Percentiles rank a stretch among this genome's conserved stretches.
phyloP scores from a whole-genome alignment of 2,888 invertebrate species.

The Rhopalosiphum nymphaeae region DNA sequence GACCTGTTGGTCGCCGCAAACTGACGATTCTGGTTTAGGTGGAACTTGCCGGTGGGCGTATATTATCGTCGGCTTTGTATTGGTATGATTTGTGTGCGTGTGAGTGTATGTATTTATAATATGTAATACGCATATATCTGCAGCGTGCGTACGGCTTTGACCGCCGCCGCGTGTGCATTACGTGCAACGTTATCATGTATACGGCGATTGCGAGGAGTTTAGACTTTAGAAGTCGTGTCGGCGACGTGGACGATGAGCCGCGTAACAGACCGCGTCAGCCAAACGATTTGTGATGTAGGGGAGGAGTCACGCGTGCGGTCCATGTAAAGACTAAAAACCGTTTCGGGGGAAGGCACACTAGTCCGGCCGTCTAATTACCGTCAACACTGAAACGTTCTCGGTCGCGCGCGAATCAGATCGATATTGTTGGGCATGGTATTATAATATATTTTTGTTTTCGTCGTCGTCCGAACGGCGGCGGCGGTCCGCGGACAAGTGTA shows the following conservation, averaged over 20 bases:
- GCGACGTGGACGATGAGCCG: background rate
- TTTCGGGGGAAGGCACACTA: background rate
- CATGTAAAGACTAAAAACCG: slow-evolving; percentile 18
- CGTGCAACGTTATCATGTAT: no score
- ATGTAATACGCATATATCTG: background rate
- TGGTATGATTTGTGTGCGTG: background rate
- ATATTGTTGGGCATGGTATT: slow-evolving; percentile 3
- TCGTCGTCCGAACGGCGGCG: background rate
- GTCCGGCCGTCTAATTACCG: slow-evolving; percentile 26
- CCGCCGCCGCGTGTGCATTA: background rate
- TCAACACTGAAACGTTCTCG: background rate
- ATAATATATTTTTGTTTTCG: slow-evolving; percentile 11
- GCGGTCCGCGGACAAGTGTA: background rate
- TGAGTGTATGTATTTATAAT: background rate
- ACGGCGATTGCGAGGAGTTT: background rate
- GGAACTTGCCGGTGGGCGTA: slow-evolving; percentile 50
- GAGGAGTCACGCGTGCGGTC: background rate
- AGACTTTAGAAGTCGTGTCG: background rate
- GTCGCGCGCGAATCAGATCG: background rate
- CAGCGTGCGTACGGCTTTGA: background rate
- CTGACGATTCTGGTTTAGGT: slow-evolving; percentile 61
- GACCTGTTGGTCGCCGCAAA: background rate
- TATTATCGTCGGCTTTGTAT: background rate
- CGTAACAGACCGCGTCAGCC: slow-evolving; percentile 2
- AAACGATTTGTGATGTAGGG: background rate